These are phyloP conservation scores for Fragum sueziense DNA, from an alignment of 2,888 invertebrate genomes.

Conservation along the genomic window DNA sequence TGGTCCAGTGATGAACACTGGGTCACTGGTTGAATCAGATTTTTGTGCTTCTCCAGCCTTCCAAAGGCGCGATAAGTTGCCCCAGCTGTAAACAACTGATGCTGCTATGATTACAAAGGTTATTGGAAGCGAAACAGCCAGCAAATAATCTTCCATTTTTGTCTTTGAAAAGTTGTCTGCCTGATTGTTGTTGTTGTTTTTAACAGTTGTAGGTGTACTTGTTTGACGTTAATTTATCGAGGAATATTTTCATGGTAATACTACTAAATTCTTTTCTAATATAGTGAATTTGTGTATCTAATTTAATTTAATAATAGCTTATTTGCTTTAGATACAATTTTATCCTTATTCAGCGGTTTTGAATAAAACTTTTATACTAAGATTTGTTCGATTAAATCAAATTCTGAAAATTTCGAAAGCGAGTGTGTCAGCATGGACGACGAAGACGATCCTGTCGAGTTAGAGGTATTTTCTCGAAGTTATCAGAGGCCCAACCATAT, in stretches of 20 bases:
- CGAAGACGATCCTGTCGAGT: slow-evolving; percentile 56
- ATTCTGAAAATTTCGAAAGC: background rate
- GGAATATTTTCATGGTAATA: too few species aligned
- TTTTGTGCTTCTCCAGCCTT: slow-evolving; percentile 40
- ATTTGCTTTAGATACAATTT: too few species aligned
- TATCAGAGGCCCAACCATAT: background rate
- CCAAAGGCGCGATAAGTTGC: slow-evolving; percentile 62
- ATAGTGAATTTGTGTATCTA: too few species aligned
- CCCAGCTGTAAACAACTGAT: slow-evolving; percentile 60
- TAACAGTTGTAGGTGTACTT: background rate
- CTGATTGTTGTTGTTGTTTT: background rate
- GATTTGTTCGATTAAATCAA: too few species aligned
- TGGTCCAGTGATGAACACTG: too few species aligned
- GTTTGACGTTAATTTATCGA: too few species aligned
- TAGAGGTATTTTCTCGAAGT: slow-evolving; percentile 33
- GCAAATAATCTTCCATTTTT: slow-evolving; percentile 27
- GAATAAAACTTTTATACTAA: too few species aligned
- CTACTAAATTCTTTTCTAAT: too few species aligned
- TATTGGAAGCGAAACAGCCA: slow-evolving; percentile 30
- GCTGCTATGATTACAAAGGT: slow-evolving; percentile 57
- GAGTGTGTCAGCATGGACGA: slow-evolving; percentile 52
- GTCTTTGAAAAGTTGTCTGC: background rate
- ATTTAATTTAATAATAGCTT: too few species aligned
- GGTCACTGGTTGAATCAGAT: background rate
- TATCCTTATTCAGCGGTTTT: too few species aligned